phyloP scores from a whole-genome alignment of 37 sponge, comb jelly and placozoan genomes.

The Tethya wilhelma region DNA sequence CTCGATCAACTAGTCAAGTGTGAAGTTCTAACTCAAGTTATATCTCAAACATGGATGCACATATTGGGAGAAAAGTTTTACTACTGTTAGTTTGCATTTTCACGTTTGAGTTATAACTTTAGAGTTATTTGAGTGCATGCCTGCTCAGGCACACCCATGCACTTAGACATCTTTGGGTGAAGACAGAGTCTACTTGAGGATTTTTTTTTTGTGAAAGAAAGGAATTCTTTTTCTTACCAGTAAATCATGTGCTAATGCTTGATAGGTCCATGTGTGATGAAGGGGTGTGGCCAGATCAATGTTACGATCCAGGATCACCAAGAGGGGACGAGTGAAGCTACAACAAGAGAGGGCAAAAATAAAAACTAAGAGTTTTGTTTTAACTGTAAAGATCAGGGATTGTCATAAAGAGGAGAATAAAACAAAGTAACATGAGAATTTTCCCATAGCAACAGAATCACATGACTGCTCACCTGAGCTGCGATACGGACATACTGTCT shows the following conservation, averaged over 20 bases:
- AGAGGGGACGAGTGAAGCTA: constrained; percentile 91
- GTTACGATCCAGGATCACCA: constrained; percentile 94
- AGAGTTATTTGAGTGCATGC: neutral
- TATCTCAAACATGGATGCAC: too few relatives aligned
- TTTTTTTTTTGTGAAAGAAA: too few relatives aligned
- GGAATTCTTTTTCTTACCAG: too few relatives aligned
- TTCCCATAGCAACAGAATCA: neutral
- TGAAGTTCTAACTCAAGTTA: too few relatives aligned
- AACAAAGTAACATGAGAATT: too few relatives aligned
- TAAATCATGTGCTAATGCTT: constrained; percentile 93
- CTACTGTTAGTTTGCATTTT: too few relatives aligned
- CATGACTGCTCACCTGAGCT: constrained; percentile 54
- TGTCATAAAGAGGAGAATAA: neutral
- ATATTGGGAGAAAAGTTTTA: too few relatives aligned
- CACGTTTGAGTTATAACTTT: too few relatives aligned
- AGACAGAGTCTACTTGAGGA: too few relatives aligned
- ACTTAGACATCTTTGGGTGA: too few relatives aligned
- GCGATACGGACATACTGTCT: constrained; percentile 68
- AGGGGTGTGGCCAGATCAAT: constrained; percentile 94
- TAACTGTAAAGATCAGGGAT: neutral
- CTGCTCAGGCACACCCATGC: too few relatives aligned
- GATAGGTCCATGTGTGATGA: constrained; percentile 99
- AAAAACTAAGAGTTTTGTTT: neutral
- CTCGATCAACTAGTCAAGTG: too few relatives aligned
- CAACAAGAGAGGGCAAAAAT: neutral